phyloP scores from a whole-genome alignment of 2,797 vertebrate genomes.

The Anableps anableps region DNA sequence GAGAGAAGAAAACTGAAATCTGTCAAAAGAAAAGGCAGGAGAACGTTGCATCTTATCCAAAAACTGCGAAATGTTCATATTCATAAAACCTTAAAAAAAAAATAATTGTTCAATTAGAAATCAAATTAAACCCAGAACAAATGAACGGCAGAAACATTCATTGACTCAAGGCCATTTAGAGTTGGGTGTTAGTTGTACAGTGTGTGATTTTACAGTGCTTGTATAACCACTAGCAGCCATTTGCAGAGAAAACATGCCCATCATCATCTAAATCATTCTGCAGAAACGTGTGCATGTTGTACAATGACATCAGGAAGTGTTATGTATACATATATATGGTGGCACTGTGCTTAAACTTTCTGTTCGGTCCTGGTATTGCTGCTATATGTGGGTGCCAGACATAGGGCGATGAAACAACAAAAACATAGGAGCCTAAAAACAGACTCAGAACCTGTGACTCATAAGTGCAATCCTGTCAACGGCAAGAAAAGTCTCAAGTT shows the following conservation, averaged over 20 bases:
- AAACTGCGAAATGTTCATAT: constrained; percentile 70
- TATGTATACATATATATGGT: constrained; percentile 12
- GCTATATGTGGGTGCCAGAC: constrained; percentile 35
- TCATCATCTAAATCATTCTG: constrained; percentile 28
- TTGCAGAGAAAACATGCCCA: constrained; percentile 23
- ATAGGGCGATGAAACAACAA: constrained; percentile 38
- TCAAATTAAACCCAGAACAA: constrained; percentile 59
- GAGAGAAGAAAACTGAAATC: constrained; percentile 19
- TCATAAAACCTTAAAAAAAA: constrained; percentile 72
- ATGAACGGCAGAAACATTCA: constrained; percentile 77
- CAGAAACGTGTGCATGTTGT: constrained; percentile 37
- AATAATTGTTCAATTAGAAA: constrained; percentile 47
- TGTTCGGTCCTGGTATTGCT: constrained; percentile 38
- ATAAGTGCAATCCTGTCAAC: constrained; percentile 73
- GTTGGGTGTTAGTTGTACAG: constrained; percentile 67
- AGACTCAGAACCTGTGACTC: constrained; percentile 63
- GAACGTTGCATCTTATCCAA: constrained; percentile 59
- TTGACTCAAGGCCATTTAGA: constrained; percentile 79
- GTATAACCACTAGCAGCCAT: constrained; percentile 66
- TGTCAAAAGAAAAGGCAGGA: constrained; percentile 17
- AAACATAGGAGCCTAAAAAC: constrained; percentile 39
- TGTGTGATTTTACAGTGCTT: constrained; percentile 73
- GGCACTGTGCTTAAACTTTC: constrained; percentile 49
- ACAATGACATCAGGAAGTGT: constrained; percentile 55
- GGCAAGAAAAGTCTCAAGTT: constrained; percentile 63